Percentiles rank a stretch among this genome's conserved stretches.
phyloP scores from a whole-genome alignment of 2,113 vertebrate genomes.

The Pituophis catenifer region DNA sequence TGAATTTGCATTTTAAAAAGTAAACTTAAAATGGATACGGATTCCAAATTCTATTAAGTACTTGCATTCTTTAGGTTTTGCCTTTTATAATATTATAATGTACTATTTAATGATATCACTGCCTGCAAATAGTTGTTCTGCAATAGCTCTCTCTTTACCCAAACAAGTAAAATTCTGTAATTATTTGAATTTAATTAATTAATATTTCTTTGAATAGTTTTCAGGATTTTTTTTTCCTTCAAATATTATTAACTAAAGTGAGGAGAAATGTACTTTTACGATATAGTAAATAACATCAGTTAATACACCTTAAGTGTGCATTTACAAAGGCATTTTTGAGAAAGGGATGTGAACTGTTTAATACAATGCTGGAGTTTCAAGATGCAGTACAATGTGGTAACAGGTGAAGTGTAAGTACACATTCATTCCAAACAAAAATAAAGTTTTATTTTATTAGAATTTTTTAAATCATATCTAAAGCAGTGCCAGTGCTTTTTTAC shows the following conservation, averaged over 20 bases:
- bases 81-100: neutral
- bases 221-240: neutral
- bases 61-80: neutral
- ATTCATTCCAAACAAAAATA: slow-evolving; percentile 72
- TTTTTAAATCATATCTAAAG: slow-evolving; percentile 69
- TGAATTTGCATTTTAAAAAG: neutral
- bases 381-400: slow-evolving; percentile 61
- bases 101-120: neutral
- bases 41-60: neutral
- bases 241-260: neutral
- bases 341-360: slow-evolving; percentile 40
- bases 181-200: neutral
- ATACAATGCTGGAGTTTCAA: slow-evolving; percentile 62
- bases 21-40: neutral
- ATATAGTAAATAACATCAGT: neutral
- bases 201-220: neutral
- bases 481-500: slow-evolving; percentile 51
- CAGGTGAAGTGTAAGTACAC: slow-evolving; percentile 68
- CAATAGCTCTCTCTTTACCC: neutral
- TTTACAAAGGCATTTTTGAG: neutral
- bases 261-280: neutral
- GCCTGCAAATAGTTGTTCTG: neutral
- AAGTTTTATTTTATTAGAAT: slow-evolving; percentile 65
- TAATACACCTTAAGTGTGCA: neutral
- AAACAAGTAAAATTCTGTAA: neutral